Conservation (phyloP, 2,113 vertebrate species). For the Pedetes capensis region DNA sequence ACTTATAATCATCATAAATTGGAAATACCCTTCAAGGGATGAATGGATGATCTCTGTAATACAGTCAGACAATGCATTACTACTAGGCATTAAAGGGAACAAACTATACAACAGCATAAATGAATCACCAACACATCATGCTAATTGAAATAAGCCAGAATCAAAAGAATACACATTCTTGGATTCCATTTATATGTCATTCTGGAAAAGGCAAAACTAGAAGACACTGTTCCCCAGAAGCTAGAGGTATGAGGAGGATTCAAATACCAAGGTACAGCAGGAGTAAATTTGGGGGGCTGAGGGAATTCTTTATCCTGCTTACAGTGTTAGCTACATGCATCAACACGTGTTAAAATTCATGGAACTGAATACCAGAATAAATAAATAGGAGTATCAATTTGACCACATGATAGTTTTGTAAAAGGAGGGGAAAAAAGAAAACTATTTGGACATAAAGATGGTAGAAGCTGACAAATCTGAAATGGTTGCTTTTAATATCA, state of each 20-base stretch:
- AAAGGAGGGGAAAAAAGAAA: background rate
- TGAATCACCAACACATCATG: background rate
- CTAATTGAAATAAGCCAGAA: background rate
- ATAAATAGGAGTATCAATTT: background rate
- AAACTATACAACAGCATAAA: background rate
- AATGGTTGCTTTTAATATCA: background rate
- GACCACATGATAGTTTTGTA: background rate
- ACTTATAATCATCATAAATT: background rate
- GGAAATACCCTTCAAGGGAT: background rate
- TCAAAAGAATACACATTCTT: background rate
- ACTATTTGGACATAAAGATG: background rate
- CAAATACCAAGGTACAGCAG: background rate
- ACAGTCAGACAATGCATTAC: background rate
- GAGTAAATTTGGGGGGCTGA: background rate
- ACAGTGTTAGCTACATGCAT: background rate
- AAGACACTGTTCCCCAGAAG: background rate
- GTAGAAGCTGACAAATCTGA: background rate
- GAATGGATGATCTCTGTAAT: background rate
- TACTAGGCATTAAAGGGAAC: background rate
- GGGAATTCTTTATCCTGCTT: background rate
- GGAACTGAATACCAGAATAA: background rate
- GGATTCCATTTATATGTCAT: background rate
- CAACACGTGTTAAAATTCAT: background rate
- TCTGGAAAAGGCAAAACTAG: background rate
- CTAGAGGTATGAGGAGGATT: background rate